phyloP scores from a whole-genome alignment of 2,113 vertebrate species.

The Bubo bubo region DNA sequence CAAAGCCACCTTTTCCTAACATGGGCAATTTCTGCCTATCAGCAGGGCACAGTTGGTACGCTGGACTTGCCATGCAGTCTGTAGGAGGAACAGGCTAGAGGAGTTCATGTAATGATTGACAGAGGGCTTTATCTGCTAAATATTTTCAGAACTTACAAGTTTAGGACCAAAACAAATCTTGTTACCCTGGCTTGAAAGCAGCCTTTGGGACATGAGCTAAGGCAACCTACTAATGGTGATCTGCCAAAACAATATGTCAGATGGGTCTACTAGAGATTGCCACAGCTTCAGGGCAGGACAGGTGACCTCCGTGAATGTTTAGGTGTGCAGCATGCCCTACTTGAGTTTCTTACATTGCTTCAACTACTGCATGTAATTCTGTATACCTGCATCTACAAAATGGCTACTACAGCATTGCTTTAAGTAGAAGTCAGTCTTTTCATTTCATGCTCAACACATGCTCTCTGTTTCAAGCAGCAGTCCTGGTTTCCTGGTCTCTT shows the following conservation, averaged over 20 bases:
- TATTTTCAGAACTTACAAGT: not conserved
- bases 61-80: rapidly evolving
- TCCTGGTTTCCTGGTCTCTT: not conserved
- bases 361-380: not conserved
- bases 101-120: not conserved
- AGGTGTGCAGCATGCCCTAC: not conserved
- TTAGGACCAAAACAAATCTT: not conserved
- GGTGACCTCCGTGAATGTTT: rapidly evolving
- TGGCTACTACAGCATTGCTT: not conserved
- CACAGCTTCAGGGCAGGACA: not conserved
- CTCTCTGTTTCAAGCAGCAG: not conserved
- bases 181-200: not conserved
- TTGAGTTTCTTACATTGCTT: not conserved
- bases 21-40: not conserved
- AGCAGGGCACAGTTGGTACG: not conserved
- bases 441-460: not conserved
- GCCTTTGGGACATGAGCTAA: not conserved
- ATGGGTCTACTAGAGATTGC: not conserved
- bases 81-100: not conserved
- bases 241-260: not conserved
- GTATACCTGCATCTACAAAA: not conserved
- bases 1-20: not conserved
- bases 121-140: not conserved
- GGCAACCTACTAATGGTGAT: not conserved
- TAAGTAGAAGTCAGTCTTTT: not conserved